These are phyloP conservation scores for Andrena camellia DNA, from an alignment of 2,888 invertebrate species.

Conservation along the genomic window DNA sequence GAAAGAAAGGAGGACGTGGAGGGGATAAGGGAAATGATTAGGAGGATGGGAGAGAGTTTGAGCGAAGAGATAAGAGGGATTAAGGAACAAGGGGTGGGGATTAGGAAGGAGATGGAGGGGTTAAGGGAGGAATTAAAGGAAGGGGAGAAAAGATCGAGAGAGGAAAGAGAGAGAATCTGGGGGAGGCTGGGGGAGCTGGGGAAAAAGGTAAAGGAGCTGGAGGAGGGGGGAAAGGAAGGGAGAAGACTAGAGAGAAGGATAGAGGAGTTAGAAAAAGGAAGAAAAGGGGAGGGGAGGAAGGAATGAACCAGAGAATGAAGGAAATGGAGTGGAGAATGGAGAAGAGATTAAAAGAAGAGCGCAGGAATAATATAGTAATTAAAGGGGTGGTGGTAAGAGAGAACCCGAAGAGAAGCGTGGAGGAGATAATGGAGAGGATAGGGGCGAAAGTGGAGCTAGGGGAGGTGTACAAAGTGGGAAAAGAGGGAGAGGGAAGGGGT, in stretches of 20 bases:
- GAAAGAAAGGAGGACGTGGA: not conserved
- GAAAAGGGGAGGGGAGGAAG: not conserved
- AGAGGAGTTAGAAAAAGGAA: not conserved
- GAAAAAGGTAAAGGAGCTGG: not conserved
- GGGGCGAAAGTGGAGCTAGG: not conserved
- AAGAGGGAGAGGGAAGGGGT: not conserved
- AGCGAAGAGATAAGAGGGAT: not conserved
- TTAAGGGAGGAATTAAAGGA: not conserved
- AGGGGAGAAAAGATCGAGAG: not conserved
- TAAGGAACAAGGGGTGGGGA: not conserved
- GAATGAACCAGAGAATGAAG: not conserved
- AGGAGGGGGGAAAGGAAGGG: not conserved
- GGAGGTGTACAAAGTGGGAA: not conserved
- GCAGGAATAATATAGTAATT: not conserved
- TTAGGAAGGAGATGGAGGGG: too few species aligned
- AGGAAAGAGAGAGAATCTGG: not conserved
- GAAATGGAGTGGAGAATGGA: not conserved
- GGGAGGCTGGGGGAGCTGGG: not conserved
- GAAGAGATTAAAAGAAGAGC: not conserved
- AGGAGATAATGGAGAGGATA: not conserved
- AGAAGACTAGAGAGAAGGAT: not conserved
- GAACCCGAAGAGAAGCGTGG: not conserved
- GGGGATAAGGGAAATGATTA: not conserved
- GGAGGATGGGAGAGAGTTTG: not conserved
- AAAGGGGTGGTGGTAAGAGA: not conserved